A percentile compares a stretch with the other conserved stretches of the same genome.
phyloP scores from a whole-genome alignment of 2,797 vertebrate species.

The Peromyscus nudipes region DNA sequence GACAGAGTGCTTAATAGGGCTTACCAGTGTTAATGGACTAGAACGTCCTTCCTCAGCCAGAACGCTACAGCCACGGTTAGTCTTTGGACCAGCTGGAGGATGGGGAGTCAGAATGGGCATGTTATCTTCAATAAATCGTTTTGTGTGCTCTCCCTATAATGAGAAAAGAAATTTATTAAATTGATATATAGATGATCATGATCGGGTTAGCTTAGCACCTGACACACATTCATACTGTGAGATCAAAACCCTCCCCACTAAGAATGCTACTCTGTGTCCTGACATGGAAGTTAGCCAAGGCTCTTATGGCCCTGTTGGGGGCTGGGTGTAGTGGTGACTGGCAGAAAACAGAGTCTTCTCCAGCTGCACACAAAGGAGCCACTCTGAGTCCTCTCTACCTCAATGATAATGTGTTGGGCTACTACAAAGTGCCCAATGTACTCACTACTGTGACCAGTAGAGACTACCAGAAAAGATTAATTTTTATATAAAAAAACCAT shows the following conservation, averaged over 20 bases:
- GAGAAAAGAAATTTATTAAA: slow-evolving; percentile 54
- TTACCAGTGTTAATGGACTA: slow-evolving; percentile 90
- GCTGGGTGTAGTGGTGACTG: neutral
- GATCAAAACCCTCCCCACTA: neutral
- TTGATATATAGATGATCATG: neutral
- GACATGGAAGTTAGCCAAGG: neutral
- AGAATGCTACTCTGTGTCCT: neutral
- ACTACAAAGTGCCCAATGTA: neutral
- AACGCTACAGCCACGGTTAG: slow-evolving; percentile 79
- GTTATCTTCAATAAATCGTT: slow-evolving; percentile 88
- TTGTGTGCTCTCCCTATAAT: slow-evolving; percentile 90
- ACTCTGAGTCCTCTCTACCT: neutral
- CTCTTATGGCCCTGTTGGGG: neutral
- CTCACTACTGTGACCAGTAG: neutral
- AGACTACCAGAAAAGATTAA: neutral
- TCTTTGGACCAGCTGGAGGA: slow-evolving; percentile 90
- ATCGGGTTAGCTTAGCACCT: rapidly evolving
- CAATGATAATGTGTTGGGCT: neutral
- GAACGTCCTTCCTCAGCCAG: slow-evolving; percentile 87
- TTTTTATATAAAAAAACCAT: slow-evolving; percentile 6
- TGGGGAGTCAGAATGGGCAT: slow-evolving; percentile 88
- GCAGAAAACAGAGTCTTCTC: neutral
- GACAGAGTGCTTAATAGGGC: slow-evolving; percentile 71
- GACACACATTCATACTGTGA: too few relatives aligned
- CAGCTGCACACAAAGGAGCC: neutral